Evolutionary conservation across 2,113 vertebrate genomes (phyloP), one percentile per base, ranked within the genome.

Genomic region (Butorides virescens): DNA sequence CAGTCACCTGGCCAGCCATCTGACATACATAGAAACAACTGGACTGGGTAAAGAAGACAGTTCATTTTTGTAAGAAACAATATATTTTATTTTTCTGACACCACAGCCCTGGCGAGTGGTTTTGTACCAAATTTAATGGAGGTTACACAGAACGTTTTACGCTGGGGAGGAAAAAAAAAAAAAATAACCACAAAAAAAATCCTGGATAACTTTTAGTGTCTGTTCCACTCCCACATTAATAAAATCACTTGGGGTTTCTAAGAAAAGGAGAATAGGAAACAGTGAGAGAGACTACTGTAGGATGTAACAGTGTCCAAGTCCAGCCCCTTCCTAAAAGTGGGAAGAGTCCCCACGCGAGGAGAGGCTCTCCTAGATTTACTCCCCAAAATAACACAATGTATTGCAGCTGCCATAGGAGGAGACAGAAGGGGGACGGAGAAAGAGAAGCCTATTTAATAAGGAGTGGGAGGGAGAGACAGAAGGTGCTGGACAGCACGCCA

Each of bases 81-180:
- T 99, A 99, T 99, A 99, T 99, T 99, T 99, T 99, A 99, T 99
- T 99, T 99, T 99, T 99, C 99, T 99, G 99, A 99, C 99, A 99
- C 99, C 99, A 99, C 99, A 99, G 99, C 98, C 98, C 98, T 98
- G 98, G 99, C 98, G 95, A 99, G 98, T 99, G 98, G 98, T 99
- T 99, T 98, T 99, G 99, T 99, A 99, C 99, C 99, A 99, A 99
- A 99, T 99, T 98, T 99, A 99, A 99, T 99, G 99, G 98, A 99
- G 98, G 99, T 99, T 99, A 99, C 99, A 99, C 99, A 99, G 99
- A 99, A 99, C 99, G 98, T 99, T 99, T 99, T 99, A 99, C 99
- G 99, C 98, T 99, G 98, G 98, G 98, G 97, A 97, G 96, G 97
- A 98, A 98, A 98, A 98, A 98, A 39, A n/a, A 99, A 66, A 98